These are phyloP conservation scores for Cassiopea andromeda DNA, from an alignment of 30 jellyfish, hydroid and myxozoan species.

Conservation along the genomic window DNA sequence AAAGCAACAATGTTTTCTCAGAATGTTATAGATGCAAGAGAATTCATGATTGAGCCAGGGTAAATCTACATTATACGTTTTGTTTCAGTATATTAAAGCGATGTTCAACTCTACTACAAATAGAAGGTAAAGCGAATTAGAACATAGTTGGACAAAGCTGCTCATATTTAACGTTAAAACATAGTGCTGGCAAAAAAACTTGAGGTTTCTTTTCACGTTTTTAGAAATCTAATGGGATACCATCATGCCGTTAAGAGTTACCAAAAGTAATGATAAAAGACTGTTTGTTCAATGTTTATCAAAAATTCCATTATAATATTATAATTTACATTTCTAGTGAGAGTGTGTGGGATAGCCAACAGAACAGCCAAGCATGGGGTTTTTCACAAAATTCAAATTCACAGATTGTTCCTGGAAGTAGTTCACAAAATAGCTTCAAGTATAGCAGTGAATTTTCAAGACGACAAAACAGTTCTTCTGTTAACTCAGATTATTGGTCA, in stretches of 20 bases:
- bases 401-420: conserved; percentile 35
- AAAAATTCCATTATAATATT: too few species aligned
- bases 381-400: conserved; percentile 51
- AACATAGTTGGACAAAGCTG: too few species aligned
- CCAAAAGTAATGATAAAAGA: too few species aligned
- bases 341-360: conserved; percentile 64
- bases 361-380: conserved; percentile 71
- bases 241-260: too few species aligned
- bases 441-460: conserved; percentile 2
- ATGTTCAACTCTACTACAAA: too few species aligned
- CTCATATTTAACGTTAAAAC: too few species aligned
- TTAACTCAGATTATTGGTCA: conserved; percentile 69
- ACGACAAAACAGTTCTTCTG: conserved; percentile 26
- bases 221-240: too few species aligned
- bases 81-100: too few species aligned
- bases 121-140: too few species aligned
- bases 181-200: too few species aligned
- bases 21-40: conserved; percentile 62
- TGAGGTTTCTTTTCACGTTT: too few species aligned
- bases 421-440: conserved; percentile 36
- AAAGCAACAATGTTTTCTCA: conserved; percentile 44
- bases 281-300: too few species aligned
- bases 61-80: not conserved
- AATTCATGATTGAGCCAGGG: conserved; percentile 45
- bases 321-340: conserved; percentile 9